These are phyloP conservation scores for Propithecus deckenii DNA, from an alignment of 2,797 vertebrate species.

Conservation along the genomic window DNA sequence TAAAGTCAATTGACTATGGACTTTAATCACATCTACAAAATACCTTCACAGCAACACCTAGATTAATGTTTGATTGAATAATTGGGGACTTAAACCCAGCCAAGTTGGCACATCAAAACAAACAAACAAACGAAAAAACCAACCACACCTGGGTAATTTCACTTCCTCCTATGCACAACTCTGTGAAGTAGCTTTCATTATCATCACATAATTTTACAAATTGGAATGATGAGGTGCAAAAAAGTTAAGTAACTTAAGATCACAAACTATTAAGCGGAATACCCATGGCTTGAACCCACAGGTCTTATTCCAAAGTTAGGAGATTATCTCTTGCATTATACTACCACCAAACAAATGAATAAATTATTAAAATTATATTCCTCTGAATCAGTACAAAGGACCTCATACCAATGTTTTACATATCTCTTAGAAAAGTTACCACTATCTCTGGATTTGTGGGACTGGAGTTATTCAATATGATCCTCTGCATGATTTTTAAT, in stretches of 20 bases:
- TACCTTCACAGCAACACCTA: not conserved
- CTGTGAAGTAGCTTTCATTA: not conserved
- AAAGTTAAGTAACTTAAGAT: not conserved
- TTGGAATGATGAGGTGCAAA: not conserved
- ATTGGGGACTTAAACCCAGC: not conserved
- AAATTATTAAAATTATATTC: not conserved
- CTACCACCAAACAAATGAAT: not conserved
- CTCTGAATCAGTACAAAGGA: constrained; percentile 9
- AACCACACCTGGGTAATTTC: not conserved
- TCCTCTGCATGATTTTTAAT: not conserved
- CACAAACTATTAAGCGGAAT: not conserved
- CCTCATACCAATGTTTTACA: not conserved
- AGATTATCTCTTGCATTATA: not conserved
- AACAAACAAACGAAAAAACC: too few relatives aligned
- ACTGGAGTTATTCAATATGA: not conserved
- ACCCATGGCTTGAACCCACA: not conserved
- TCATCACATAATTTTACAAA: not conserved
- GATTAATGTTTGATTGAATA: not conserved
- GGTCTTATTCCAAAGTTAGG: not conserved
- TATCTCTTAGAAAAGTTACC: not conserved
- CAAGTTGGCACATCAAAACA: not conserved
- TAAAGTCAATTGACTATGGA: not conserved
- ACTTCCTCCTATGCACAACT: not conserved
- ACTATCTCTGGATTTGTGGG: not conserved
- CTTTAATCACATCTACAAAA: constrained; percentile 14